Conservation (phyloP, 64 coral and sea anemone genomes). For the Actinia equina region DNA sequence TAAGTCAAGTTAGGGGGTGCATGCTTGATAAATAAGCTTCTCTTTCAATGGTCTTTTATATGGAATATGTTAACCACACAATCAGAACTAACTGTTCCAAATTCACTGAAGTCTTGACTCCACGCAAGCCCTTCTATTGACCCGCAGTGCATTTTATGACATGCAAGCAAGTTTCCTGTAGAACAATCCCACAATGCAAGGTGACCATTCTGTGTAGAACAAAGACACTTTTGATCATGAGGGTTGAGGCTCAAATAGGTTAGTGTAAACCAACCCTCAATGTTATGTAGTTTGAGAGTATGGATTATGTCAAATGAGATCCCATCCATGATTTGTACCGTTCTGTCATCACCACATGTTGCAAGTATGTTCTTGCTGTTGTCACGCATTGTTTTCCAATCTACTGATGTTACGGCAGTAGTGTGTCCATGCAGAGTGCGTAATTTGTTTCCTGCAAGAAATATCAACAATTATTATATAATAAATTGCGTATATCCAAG, state of each 20-base stretch:
- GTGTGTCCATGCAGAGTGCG: conserved; percentile 78
- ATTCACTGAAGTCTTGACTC: conserved; percentile 63
- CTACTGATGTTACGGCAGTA: conserved; percentile 87
- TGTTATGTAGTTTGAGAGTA: conserved; percentile 55
- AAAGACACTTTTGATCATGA: conserved; percentile 52
- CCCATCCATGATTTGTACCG: conserved; percentile 67
- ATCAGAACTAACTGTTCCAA: conserved; percentile 83
- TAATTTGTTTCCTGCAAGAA: conserved; percentile 49
- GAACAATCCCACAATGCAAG: conserved; percentile 78
- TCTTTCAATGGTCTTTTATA: not conserved
- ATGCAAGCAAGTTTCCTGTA: conserved; percentile 57
- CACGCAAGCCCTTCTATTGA: conserved; percentile 82
- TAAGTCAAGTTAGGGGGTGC: no score
- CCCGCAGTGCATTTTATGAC: conserved; percentile 77
- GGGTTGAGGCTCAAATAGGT: conserved; percentile 82
- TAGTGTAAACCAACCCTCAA: conserved; percentile 82
- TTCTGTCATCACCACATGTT: conserved; percentile 87
- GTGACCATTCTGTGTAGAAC: conserved; percentile 87
- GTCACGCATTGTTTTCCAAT: conserved; percentile 73
- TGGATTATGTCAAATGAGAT: conserved; percentile 57
- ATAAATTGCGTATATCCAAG: not conserved
- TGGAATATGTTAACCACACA: conserved; percentile 77
- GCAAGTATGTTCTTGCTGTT: conserved; percentile 53
- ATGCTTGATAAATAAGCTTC: not conserved
- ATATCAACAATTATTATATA: not conserved